Evolutionary conservation across 2,888 invertebrate species (phyloP), one percentile per base, ranked within the genome.

Genomic region (Cynaeus angustus): DNA sequence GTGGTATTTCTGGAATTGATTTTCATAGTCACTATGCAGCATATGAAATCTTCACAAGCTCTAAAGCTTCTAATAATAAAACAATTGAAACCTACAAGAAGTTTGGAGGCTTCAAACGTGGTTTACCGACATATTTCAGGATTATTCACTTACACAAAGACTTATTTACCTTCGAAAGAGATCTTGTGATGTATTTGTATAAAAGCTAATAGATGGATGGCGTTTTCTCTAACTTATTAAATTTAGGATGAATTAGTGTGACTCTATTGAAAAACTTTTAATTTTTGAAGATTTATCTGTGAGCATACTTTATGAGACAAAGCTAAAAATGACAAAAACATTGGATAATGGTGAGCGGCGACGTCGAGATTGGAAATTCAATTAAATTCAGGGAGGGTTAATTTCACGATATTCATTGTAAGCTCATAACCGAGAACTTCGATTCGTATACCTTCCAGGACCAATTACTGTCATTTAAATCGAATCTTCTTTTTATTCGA

Each of bases 1-100:
- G 82, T 91, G 91, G 84, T 93, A 95, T 88, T 93, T 94, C 95
- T 95, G 88, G 64, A 87, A 67, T 67, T 67, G 58, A 67, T 67
- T 67, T 67, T 50, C 26, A 66, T 58, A 46, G 48, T 48, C 48
- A 10, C 37, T 58, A 50, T 28, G 59, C 50, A 59, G 67, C 28
- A 55, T 56, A 56, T 67, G 52, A 67, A 67, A 59, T 67, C 52
- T 52, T 59, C 28, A 7, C 45, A 61, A 68, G 68, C 30, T 61
- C 41, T 13, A 59, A 28, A 67, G 67, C 52, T 59, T 52, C 59
- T 48, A 59, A 67, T 59, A 59, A 59, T 50, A 59, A 67, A 56
- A 56, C 45, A 56, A 56, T 10, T 66, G 46, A 65, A 30, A 62
- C 62, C 62, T 62, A 12, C 53, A 33, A 16, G 45, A 53, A 65